Percentiles rank a stretch among this genome's conserved stretches.
Conservation (phyloP, 2,797 vertebrate genomes). For the Dryobates pubescens region DNA sequence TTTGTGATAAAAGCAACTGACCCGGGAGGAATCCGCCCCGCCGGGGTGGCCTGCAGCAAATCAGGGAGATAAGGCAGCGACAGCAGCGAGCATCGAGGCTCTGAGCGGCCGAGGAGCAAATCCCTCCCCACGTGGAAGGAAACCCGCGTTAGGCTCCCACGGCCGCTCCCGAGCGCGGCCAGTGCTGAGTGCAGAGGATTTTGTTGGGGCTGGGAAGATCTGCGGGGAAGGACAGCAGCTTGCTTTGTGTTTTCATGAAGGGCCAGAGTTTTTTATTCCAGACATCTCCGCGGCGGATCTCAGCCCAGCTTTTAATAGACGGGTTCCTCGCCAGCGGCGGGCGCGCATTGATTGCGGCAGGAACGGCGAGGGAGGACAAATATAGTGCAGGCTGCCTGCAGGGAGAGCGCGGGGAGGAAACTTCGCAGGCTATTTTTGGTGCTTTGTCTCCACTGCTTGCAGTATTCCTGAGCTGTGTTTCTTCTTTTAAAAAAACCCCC, state of each 20-base stretch:
- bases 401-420: neutral
- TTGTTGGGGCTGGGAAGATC: neutral
- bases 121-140: neutral
- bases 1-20: slow-evolving; percentile 42
- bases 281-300: slow-evolving; percentile 1
- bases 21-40: neutral
- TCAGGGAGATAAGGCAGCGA: neutral
- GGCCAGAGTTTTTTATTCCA: slow-evolving; percentile 21
- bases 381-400: slow-evolving; percentile 65
- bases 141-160: neutral
- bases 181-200: neutral
- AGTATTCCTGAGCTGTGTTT: slow-evolving; percentile 5
- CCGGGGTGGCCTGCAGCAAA: slow-evolving; percentile 15
- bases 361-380: slow-evolving; percentile 72
- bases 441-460: slow-evolving; percentile 28
- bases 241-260: neutral
- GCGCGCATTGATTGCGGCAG: slow-evolving; percentile 62
- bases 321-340: slow-evolving; percentile 54
- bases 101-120: neutral
- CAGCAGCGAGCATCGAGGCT: neutral
- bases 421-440: slow-evolving; percentile 43
- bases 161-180: rapidly evolving
- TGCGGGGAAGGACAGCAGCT: neutral
- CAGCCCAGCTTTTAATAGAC: slow-evolving; percentile 43
- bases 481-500: neutral